Evolutionary conservation across 2,888 invertebrate species (phyloP), one percentile per base, ranked within the genome.

Genomic region (Plebejus argus): DNA sequence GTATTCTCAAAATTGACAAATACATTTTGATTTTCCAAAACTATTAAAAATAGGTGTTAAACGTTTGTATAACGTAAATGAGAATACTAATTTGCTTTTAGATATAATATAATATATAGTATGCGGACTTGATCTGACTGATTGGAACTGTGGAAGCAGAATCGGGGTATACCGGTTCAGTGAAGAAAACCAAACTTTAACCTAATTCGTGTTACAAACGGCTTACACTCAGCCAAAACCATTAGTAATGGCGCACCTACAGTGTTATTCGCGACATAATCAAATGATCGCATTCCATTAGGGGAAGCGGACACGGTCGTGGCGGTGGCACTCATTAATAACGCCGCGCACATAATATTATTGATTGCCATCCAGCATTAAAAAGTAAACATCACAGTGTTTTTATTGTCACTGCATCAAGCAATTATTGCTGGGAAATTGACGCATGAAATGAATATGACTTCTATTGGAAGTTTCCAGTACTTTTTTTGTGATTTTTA

Each of bases 201-300:
- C 45, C 45, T 45, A 45, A 45, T 45, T 45, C 45, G 3, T 45
- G 45, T 45, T 10, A 20, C 61, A 61, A 12, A 12, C 0, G 8
- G 3, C 61, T 61, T 61, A 23, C 61, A 61, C 66, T 72, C 7
- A 72, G 71, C 20, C 71, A 72, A 71, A 72, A 45, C 71, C 71
- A 45, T 23, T 45, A 72, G n/a, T 20, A 45, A 20, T n/a, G 20
- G n/a, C 66, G 66, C 66, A 66, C 66, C 66, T 66, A 66, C 66
- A 66, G 7, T 20, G 71, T 71, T 39, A 71, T 39, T 39, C 35
- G 33, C 20, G 39, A 10, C 72, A 45, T 72, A 49, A 49, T 74
- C 74, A 74, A 45, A 20, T 72, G 23, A 53, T 28, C 20, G 23
- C 28, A 53, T 53, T 28, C 53, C 74, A 53, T 53, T 53, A 53